Percentiles rank a stretch among this genome's conserved stretches.
Conservation (phyloP, 53 echinoderm and acorn worm species). For the Holothuria leucospilota region DNA sequence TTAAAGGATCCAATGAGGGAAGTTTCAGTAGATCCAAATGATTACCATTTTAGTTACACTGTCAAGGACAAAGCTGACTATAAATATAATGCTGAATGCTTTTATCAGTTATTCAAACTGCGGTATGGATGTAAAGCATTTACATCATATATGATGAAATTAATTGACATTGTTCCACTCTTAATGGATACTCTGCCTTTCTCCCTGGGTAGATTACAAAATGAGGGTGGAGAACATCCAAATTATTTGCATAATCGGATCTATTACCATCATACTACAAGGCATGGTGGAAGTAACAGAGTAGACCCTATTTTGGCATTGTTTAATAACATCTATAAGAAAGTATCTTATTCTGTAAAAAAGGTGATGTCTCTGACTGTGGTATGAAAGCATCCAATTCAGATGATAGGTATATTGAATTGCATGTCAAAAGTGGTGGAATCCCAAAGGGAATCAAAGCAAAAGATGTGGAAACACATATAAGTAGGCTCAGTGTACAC, state of each 20-base stretch:
- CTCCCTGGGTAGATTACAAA: not conserved
- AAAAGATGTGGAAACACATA: not conserved
- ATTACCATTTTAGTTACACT: constrained; percentile 25
- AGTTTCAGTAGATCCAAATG: not conserved
- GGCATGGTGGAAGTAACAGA: not conserved
- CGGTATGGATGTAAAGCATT: not conserved
- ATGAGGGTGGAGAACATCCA: not conserved
- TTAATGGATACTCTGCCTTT: too few species aligned
- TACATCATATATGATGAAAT: constrained; percentile 36
- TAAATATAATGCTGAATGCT: not conserved
- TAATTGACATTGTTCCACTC: constrained; percentile 1
- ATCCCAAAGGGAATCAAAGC: constrained; percentile 6
- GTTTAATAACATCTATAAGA: constrained; percentile 10
- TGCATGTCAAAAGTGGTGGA: not conserved
- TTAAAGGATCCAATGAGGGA: not conserved
- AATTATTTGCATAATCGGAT: not conserved
- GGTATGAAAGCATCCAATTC: not conserved
- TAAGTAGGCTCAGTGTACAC: not conserved
- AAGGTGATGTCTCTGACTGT: not conserved
- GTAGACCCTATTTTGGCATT: constrained; percentile 5
- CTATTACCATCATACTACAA: too few species aligned
- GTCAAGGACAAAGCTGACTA: not conserved
- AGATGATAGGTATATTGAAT: not conserved
- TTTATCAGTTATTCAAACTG: too few species aligned
- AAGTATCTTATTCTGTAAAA: not conserved